phyloP scores from a whole-genome alignment of 2,113 vertebrate species.

The Otolemur garnettii region DNA sequence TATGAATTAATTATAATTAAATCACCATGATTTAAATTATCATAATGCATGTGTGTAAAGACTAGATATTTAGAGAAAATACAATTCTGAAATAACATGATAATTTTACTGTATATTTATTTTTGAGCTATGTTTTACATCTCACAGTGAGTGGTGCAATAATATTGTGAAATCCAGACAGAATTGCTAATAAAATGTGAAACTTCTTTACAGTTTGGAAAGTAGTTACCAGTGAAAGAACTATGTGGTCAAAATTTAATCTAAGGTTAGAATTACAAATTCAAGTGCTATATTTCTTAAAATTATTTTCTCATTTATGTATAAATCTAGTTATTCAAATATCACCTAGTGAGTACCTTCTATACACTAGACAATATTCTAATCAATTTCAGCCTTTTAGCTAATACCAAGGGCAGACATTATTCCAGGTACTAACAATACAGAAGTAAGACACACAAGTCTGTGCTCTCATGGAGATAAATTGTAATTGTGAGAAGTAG shows the following conservation, averaged over 20 bases:
- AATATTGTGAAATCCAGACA: background rate
- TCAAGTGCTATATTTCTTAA: background rate
- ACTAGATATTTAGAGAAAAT: background rate
- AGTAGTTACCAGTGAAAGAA: background rate
- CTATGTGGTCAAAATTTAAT: background rate
- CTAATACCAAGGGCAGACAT: background rate
- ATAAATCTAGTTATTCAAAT: background rate
- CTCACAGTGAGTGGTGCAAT: background rate
- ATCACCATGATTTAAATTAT: background rate
- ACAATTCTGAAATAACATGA: background rate
- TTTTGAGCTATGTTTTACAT: background rate
- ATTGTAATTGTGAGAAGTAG: constrained; percentile 14
- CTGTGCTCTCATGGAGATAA: background rate
- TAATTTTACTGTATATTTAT: background rate
- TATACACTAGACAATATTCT: background rate
- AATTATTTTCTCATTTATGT: constrained; percentile 22
- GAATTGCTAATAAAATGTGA: background rate
- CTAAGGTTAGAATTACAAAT: background rate
- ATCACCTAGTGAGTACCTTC: background rate
- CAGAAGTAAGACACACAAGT: background rate
- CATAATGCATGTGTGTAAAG: background rate
- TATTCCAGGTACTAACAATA: background rate
- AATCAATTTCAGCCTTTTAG: too few relatives aligned
- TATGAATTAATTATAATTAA: constrained; percentile 20
- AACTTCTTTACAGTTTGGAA: background rate